Evolutionary conservation across 2,797 vertebrate genomes (phyloP).

Genomic region (Hippoglossus hippoglossus): DNA sequence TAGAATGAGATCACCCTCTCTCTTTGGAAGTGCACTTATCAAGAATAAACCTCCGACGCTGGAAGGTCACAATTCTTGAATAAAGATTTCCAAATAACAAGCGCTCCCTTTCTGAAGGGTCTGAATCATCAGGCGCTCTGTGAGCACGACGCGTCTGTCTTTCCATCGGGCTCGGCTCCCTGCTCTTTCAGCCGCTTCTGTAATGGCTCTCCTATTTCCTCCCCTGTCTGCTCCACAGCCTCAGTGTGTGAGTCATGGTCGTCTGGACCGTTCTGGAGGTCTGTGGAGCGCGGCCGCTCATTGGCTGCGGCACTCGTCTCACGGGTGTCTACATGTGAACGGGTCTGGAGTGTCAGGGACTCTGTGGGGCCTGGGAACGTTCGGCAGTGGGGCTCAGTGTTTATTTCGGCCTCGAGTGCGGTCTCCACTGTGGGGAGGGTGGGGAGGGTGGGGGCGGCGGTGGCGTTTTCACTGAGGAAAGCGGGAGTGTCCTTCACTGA

Average conservation of each 20-base stretch:
- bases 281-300: slow-evolving; percentile 71
- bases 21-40: slow-evolving; percentile 70
- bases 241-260: slow-evolving; percentile 72
- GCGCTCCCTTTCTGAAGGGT: neutral
- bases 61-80: slow-evolving; percentile 39
- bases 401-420: slow-evolving; percentile 87
- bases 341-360: slow-evolving; percentile 36
- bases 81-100: slow-evolving; percentile 32
- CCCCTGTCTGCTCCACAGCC: slow-evolving; percentile 72
- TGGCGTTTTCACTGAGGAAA: slow-evolving; percentile 74
- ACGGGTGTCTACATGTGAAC: slow-evolving; percentile 48
- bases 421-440: slow-evolving; percentile 76
- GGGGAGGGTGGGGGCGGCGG: slow-evolving; percentile 27
- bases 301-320: slow-evolving; percentile 78
- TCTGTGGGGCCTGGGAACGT: slow-evolving; percentile 71
- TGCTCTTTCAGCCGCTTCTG: slow-evolving; percentile 15
- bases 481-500: slow-evolving; percentile 74
- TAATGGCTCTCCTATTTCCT: slow-evolving; percentile 30
- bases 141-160: slow-evolving; percentile 60
- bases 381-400: slow-evolving; percentile 83
- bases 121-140: slow-evolving; percentile 39
- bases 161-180: neutral
- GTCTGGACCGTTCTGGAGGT: slow-evolving; percentile 88
- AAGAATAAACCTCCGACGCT: slow-evolving; percentile 45
- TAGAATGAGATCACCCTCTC: slow-evolving; percentile 25